Conservation (phyloP, 92 coral and sea anemone species). For the Diadumene lineata region DNA sequence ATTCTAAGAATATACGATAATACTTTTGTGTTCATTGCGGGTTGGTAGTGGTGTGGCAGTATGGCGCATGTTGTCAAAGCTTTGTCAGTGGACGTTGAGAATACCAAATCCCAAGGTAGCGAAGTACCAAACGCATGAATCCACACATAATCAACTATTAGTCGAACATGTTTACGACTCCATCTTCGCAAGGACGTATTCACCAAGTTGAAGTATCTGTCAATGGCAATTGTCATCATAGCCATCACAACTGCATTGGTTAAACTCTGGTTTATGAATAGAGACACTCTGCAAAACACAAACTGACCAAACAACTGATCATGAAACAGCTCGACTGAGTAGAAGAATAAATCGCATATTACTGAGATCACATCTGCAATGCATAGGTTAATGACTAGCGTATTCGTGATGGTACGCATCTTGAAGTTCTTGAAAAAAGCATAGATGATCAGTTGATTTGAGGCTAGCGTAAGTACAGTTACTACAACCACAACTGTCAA, state of each 20-base stretch:
- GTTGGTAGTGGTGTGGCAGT: constrained; percentile 43
- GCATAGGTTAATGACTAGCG: constrained; percentile 64
- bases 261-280: constrained; percentile 48
- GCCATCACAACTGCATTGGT: constrained; percentile 59
- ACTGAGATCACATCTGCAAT: constrained; percentile 59
- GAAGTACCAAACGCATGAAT: constrained; percentile 43
- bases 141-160: constrained; percentile 58
- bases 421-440: constrained; percentile 62
- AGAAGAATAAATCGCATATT: constrained; percentile 52
- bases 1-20: constrained; percentile 40
- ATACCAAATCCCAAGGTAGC: constrained; percentile 55
- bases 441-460: constrained; percentile 47
- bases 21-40: constrained; percentile 28
- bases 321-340: constrained; percentile 23
- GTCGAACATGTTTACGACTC: constrained; percentile 29
- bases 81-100: constrained; percentile 3
- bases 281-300: constrained; percentile 37
- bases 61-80: constrained; percentile 10
- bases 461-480: constrained; percentile 31
- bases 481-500: constrained; percentile 14
- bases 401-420: constrained; percentile 73
- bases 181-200: constrained; percentile 42
- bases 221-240: constrained; percentile 69
- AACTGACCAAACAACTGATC: constrained; percentile 22
- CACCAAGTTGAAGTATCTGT: constrained; percentile 59